Conservation (phyloP, 2,888 invertebrate genomes). For the Xestia rhomboidea region DNA sequence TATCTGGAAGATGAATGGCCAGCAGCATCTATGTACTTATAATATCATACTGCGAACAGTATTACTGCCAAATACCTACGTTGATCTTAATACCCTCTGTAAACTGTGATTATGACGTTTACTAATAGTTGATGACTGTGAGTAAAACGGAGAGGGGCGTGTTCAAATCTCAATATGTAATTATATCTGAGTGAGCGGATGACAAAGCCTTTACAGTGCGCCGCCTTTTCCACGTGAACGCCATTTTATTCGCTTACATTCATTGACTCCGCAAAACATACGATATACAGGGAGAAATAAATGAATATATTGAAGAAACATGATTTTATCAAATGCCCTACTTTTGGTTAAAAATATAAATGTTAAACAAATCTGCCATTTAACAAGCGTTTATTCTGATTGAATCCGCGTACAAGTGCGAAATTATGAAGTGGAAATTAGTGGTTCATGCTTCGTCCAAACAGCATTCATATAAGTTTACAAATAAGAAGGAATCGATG, state of each 20-base stretch:
- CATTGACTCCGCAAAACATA: conserved; percentile 59
- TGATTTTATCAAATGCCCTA: conserved; percentile 44
- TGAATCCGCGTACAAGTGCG: conserved; percentile 8
- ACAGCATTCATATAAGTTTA: background rate
- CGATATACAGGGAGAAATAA: conserved; percentile 43
- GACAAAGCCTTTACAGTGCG: conserved; percentile 59
- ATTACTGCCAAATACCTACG: conserved; percentile 45
- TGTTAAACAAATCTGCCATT: conserved; percentile 41
- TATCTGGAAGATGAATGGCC: conserved; percentile 52
- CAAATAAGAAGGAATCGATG: conserved; percentile 31
- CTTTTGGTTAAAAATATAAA: conserved; percentile 44
- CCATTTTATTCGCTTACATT: conserved; percentile 55
- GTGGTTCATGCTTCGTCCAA: conserved; percentile 20
- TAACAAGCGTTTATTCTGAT: conserved; percentile 33
- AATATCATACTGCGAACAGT: conserved; percentile 20
- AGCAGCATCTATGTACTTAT: conserved; percentile 37
- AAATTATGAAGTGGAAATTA: conserved; percentile 20
- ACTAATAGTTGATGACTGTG: background rate
- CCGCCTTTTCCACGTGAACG: conserved; percentile 66
- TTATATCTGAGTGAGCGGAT: conserved; percentile 60
- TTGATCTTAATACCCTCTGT: conserved; percentile 19
- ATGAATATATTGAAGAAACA: conserved; percentile 52
- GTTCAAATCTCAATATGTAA: conserved; percentile 59
- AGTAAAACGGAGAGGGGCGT: conserved; percentile 30
- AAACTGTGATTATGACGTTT: conserved; percentile 24